Percentiles rank a stretch among this genome's conserved stretches.
These are phyloP conservation scores for Brienomyrus brachyistius DNA, from an alignment of 2,113 vertebrate species.

Conservation along the genomic window DNA sequence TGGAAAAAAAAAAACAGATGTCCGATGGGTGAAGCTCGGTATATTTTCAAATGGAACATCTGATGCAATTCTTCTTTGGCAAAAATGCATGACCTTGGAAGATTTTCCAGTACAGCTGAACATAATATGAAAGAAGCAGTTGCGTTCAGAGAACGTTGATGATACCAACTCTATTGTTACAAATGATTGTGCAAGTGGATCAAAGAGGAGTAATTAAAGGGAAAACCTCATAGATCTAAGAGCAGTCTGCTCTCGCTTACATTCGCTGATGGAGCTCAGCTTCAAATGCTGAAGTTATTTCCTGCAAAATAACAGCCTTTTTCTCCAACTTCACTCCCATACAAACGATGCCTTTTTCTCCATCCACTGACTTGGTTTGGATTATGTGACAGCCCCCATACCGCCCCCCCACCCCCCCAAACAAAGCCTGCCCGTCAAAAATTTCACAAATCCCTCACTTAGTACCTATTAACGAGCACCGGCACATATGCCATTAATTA, in stretches of 20 bases:
- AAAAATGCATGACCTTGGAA: conserved; percentile 1
- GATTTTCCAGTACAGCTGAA: not conserved
- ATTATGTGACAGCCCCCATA: not conserved
- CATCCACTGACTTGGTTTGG: not conserved
- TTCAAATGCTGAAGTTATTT: not conserved
- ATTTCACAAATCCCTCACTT: not conserved
- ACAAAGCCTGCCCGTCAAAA: not conserved
- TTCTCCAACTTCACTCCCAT: not conserved
- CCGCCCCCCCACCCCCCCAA: not conserved
- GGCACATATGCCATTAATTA: not conserved
- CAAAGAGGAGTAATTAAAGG: not conserved
- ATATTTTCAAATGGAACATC: not conserved
- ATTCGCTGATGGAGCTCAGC: not conserved
- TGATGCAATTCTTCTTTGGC: not conserved
- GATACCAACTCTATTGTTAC: not conserved
- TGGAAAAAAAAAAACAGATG: conserved; percentile 4
- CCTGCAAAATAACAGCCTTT: not conserved
- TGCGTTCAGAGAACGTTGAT: not conserved
- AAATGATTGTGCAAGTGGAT: not conserved
- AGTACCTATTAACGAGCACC: not conserved
- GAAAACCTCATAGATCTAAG: not conserved
- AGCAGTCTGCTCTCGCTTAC: not conserved
- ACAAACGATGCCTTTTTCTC: not conserved
- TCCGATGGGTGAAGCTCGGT: not conserved
- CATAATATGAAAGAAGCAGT: not conserved